Conservation (phyloP, 2,113 vertebrate species). For the Bambusicola thoracicus region DNA sequence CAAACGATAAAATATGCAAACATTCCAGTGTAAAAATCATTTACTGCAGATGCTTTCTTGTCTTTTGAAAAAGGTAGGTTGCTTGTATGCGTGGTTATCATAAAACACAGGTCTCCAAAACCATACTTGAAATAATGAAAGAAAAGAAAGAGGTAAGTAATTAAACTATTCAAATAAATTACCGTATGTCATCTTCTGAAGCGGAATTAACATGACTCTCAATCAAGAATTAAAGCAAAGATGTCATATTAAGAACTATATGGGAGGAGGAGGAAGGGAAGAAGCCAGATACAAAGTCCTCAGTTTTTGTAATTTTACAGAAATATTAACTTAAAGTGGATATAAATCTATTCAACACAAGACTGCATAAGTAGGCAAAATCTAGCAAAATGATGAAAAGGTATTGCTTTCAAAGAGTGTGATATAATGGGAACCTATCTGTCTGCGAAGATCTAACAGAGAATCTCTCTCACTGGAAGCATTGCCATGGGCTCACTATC, state of each 20-base stretch:
- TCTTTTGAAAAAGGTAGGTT: neutral
- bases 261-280: fast-evolving
- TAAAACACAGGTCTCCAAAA: neutral
- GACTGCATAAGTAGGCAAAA: neutral
- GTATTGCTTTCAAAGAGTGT: neutral
- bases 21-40: neutral
- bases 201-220: neutral
- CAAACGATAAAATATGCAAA: neutral
- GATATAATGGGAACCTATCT: neutral
- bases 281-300: neutral
- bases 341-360: neutral
- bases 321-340: neutral
- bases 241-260: neutral
- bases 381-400: neutral
- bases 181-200: neutral
- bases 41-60: neutral
- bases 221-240: neutral
- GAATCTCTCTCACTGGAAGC: constrained; percentile 2
- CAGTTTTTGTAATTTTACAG: neutral
- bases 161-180: neutral
- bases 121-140: neutral
- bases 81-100: neutral
- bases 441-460: neutral
- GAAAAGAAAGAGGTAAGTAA: neutral
- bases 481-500: neutral